Evolutionary conservation across 2,113 vertebrate species (phyloP), one percentile per base, ranked within the genome.

Genomic region (Lipophrys pholis): DNA sequence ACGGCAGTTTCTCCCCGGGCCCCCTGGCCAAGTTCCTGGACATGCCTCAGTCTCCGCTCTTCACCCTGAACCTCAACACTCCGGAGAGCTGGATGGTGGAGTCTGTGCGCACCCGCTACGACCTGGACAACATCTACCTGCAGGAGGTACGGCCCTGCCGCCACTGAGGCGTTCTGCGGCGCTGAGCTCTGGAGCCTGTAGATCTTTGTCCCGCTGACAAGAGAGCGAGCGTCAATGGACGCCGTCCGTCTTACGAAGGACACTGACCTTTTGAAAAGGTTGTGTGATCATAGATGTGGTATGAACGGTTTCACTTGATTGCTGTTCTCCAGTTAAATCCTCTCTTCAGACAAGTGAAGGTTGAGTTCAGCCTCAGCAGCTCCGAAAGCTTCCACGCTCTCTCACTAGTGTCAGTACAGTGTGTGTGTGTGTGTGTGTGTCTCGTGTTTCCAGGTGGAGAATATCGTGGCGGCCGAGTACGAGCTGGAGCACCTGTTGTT

Each of bases 1-100:
- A 97, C 5, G 94, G 94, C 1, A 95, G 90, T 60, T 94, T 97
- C 85, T 90, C 95, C 68, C 92, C 94, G 1, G 97, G 97, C 41
- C 97, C 98, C 42, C 87, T 99, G 87, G 97, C 97, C 36, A 96
- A 94, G 75, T 99, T 99, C 89, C 84, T 99, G 84, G 97, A 99
- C 92, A 98, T 99, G 97, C 97, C 98, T 8, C 96, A 97, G 62
- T 95, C 97, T 65, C 97, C 96, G 0, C 92, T 99, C 46, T 99
- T 99, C 85, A 99, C 97, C 43, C 87, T 99, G 82, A 98, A 97
- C 89, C 91, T 98, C 49, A 98, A 97, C 88, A 98, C 97, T 9
- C 97, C 98, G 0, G 98, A 99, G 88, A 97, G 96, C 69, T 99
- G 98, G 98, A 99, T 99, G 96, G 96, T 99, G 36, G 97, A 99